phyloP scores from a whole-genome alignment of 2,113 vertebrate species.

The Pteruthius melanotis region DNA sequence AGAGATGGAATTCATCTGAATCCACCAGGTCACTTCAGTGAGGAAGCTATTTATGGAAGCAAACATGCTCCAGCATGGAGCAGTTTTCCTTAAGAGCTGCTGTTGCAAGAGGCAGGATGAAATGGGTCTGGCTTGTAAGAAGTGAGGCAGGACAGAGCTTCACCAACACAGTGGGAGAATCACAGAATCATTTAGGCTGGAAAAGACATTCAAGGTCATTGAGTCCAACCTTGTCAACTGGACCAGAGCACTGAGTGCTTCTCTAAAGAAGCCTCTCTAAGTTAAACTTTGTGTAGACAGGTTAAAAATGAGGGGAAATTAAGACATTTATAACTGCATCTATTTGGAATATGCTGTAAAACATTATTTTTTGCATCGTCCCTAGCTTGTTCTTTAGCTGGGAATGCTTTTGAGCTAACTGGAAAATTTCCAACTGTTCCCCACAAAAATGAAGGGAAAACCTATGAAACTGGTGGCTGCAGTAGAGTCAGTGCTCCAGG shows the following conservation, averaged over 20 bases:
- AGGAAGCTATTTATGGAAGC: background rate
- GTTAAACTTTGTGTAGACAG: background rate
- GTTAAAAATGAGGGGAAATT: background rate
- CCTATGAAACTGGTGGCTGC: background rate
- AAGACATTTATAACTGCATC: background rate
- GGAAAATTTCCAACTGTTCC: background rate
- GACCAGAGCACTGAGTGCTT: background rate
- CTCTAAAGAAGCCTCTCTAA: background rate
- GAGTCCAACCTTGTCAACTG: background rate
- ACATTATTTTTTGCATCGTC: background rate
- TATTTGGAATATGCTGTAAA: background rate
- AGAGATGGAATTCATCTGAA: background rate
- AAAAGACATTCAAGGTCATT: background rate
- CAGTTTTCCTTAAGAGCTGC: background rate
- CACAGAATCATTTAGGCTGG: background rate
- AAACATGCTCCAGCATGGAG: background rate
- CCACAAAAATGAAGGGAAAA: background rate
- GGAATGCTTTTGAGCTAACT: background rate
- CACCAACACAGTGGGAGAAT: background rate
- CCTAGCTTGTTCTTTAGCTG: background rate
- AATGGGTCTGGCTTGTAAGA: background rate
- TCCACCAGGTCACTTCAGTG: background rate
- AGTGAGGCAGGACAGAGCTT: background rate
- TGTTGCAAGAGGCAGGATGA: background rate
- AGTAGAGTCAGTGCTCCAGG: background rate